Base-by-base conservation (phyloP, 2,113 vertebrate genomes). In the Sorex fumeus region DNA sequence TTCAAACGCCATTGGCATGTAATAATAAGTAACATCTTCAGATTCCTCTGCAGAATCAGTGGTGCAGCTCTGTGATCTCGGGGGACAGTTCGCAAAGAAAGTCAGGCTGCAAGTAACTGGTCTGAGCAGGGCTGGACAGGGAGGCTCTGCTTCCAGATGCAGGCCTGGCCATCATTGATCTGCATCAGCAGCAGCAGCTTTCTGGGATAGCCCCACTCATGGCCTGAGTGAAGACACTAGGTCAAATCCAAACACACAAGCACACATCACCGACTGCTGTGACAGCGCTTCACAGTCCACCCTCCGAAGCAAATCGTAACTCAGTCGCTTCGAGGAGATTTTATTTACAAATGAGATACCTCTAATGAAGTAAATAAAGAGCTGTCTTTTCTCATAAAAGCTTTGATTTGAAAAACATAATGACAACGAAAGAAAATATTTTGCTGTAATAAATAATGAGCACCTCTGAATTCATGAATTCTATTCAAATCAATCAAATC, bases 71-170 rank as follows among this genome's bases (percentile, higher is more conserved):
- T 79, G 1, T 28, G 40, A n/a, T 23, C 10, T 78, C 16, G 5
- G 0, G 27, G 47, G 13, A 16, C 66, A 13, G 4, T 0, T 27
- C 45, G 8, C 32, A n/a, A 2, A 47, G 6, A 40, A 64, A 60
- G 23, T 80, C 25, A 66, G 15, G 4, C 6, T 40, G 36, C 25
- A 34, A 6, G 10, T 30, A 40, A 27, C 16, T 34, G 7, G 27
- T 8, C 57, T 7, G 21, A 3, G 50, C 0, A 2, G 21, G 0
- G 1, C 12, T 21, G 45, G 30, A 3, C 25, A 34, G 16, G 25
- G 4, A 8, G 19, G 1, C 13, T 71, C n/a, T 19, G 18, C 78
- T 30, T 62, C 8, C 4, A 6, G 6, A 10, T 19, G 18, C 2
- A 10, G 13, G 12, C 25, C 12, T 84, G 47, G 19, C 23, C 27